phyloP scores from a whole-genome alignment of 2,113 vertebrate genomes.

The Saccopteryx leptura region DNA sequence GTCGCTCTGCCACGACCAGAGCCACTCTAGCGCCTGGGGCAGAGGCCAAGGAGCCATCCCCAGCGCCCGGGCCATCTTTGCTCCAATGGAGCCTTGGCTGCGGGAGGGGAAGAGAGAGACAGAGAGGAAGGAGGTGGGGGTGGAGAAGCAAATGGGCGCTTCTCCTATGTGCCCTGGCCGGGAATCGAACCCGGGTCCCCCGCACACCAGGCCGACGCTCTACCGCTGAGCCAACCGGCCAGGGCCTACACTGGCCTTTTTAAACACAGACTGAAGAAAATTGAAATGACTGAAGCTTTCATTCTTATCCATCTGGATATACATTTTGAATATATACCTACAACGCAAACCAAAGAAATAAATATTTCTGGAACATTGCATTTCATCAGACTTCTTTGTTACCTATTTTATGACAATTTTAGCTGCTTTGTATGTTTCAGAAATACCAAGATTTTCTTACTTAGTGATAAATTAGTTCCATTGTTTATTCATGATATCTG shows the following conservation, averaged over 20 bases:
- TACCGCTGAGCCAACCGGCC: too few relatives aligned
- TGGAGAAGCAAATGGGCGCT: too few relatives aligned
- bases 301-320: not conserved
- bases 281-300: not conserved
- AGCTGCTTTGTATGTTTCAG: not conserved
- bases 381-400: not conserved
- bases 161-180: too few relatives aligned
- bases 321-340: not conserved
- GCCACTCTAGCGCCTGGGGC: too few relatives aligned
- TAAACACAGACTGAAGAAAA: not conserved
- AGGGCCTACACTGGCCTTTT: not conserved
- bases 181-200: too few relatives aligned
- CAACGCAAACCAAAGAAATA: not conserved
- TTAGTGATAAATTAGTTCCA: not conserved
- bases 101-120: too few relatives aligned
- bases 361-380: not conserved
- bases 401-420: not conserved
- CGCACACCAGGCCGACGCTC: too few relatives aligned
- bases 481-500: not conserved
- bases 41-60: too few relatives aligned
- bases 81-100: too few relatives aligned
- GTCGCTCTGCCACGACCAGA: too few relatives aligned
- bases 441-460: constrained; percentile 22
- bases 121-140: too few relatives aligned
- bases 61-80: too few relatives aligned